Evolutionary conservation across 2,888 invertebrate genomes (phyloP), one percentile per base, ranked within the genome.

Genomic region (Eulithis prunata): DNA sequence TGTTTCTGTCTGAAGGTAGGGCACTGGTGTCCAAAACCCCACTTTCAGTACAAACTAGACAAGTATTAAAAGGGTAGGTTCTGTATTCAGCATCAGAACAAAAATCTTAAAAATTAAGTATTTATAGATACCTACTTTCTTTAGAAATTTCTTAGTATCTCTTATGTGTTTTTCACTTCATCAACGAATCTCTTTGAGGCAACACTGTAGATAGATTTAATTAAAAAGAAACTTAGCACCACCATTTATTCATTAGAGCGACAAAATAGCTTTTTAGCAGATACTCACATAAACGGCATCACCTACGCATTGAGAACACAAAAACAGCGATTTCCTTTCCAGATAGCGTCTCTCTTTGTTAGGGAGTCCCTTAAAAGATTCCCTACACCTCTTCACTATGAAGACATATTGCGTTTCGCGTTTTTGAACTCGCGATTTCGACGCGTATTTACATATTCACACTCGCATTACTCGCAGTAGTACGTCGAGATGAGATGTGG

Each of bases 321-420:
- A 83, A 80, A 86, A 84, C 84, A 84, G 82, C 84, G 87, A 89
- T 90, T 84, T 86, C 81, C 82, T 82, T 80, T 75, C 75, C 74
- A 77, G 88, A 89, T 89, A 89, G 77, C 82, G 83, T 83, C 80
- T 80, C 83, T 79, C 82, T 87, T 90, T 90, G 89, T 90, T 85
- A 81, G 83, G 78, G 80, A 85, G 82, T 82, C 79, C 84, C 82
- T 84, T 83, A 83, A 88, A 89, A 90, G 86, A 90, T 88, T 91
- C 86, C 88, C 86, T 85, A 87, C 88, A 87, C 88, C 86, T 84
- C 79, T 79, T 79, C 76, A 80, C 85, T 84, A 91, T 90, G 88
- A 91, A 92, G 92, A 91, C 92, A 92, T 91, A 92, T 91, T 91
- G 88, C 91, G 89, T 90, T 91, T 90, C 91, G 89, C 90, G 90